Conservation (phyloP, 2,113 vertebrate species). For the Siphamia tubifer region DNA sequence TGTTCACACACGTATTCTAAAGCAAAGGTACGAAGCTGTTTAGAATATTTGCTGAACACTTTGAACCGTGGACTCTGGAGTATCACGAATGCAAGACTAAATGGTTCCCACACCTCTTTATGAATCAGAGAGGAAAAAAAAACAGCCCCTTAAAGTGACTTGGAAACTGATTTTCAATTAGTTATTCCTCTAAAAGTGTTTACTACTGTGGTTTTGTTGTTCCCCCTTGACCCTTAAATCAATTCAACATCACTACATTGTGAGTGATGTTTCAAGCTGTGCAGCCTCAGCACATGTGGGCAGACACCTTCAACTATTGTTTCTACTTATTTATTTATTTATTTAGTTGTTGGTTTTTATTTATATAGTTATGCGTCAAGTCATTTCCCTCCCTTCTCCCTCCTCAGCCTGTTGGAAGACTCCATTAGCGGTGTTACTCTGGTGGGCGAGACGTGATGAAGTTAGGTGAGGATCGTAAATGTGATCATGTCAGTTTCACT, state of each 20-base stretch:
- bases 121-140: slow-evolving; percentile 20
- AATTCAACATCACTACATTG: neutral
- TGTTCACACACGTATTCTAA: too few relatives aligned
- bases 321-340: slow-evolving; percentile 13
- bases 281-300: neutral
- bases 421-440: slow-evolving; percentile 27
- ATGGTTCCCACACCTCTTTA: neutral
- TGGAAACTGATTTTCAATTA: slow-evolving; percentile 30
- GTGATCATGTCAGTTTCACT: slow-evolving; percentile 21
- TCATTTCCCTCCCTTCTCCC: neutral
- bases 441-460: slow-evolving; percentile 14
- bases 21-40: too few relatives aligned
- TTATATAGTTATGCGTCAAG: slow-evolving; percentile 9
- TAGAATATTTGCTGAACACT: too few relatives aligned
- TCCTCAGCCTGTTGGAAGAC: neutral
- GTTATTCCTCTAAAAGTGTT: slow-evolving; percentile 25
- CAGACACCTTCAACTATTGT: neutral
- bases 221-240: slow-evolving; percentile 1
- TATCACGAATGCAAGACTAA: too few relatives aligned
- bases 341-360: too few relatives aligned
- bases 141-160: too few relatives aligned
- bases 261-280: neutral
- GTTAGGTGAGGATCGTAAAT: slow-evolving; percentile 27
- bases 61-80: too few relatives aligned
- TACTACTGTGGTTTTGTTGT: neutral